These are phyloP conservation scores for Leucoptera coffeella DNA, from an alignment of 2,888 invertebrate species.

Conservation along the genomic window DNA sequence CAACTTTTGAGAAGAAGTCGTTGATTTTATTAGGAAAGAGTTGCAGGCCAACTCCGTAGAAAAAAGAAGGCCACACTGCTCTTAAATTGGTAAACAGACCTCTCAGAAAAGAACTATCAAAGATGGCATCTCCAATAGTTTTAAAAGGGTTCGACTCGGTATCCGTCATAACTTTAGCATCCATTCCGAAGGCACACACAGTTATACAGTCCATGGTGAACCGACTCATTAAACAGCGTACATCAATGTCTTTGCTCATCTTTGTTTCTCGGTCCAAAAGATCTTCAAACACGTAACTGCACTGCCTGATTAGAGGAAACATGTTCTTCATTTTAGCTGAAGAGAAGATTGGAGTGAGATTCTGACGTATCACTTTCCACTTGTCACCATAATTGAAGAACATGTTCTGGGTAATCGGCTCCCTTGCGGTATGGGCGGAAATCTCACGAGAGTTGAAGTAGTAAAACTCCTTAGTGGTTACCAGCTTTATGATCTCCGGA, in stretches of 20 bases:
- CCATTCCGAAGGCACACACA: slow-evolving; percentile 14
- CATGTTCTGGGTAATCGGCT: background rate
- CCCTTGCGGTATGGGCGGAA: background rate
- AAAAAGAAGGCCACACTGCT: slow-evolving; percentile 13
- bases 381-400: slow-evolving; percentile 1
- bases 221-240: slow-evolving; percentile 10
- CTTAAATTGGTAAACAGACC: slow-evolving; percentile 9
- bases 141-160: slow-evolving; percentile 13
- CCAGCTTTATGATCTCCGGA: slow-evolving; percentile 1
- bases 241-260: background rate
- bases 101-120: slow-evolving; percentile 7
- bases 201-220: slow-evolving; percentile 14
- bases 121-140: slow-evolving; percentile 10
- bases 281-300: background rate
- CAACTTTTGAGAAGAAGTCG: slow-evolving; percentile 2
- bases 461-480: slow-evolving; percentile 1
- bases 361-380: slow-evolving; percentile 2
- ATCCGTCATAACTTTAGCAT: slow-evolving; percentile 12
- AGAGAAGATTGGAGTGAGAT: slow-evolving; percentile 1
- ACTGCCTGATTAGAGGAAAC: background rate
- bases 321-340: slow-evolving; percentile 1
- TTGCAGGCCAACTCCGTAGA: slow-evolving; percentile 12
- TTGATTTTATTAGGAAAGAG: background rate
- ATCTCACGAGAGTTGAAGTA: background rate
- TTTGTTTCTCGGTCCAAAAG: background rate